Evolutionary conservation across 2,888 invertebrate species (phyloP), one percentile per base, ranked within the genome.

Genomic region (Drosophila meridionalis): DNA sequence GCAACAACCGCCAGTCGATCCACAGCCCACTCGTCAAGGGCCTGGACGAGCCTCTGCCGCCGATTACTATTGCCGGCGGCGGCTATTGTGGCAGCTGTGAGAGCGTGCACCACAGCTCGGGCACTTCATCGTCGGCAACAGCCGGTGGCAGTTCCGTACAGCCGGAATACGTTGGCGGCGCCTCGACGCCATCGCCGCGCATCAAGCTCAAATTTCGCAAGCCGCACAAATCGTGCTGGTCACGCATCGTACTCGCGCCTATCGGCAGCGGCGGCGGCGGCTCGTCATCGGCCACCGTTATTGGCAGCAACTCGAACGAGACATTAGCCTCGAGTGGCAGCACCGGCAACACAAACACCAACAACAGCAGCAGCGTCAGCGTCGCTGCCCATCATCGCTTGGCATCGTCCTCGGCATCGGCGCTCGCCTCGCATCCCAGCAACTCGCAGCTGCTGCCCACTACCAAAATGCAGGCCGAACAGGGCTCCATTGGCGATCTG

Each of bases 401-500:
- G 45, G 78, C 87, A 56, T 90, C 92, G n/a, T 83, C 90, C 4
- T 92, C 91, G 6, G 89, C 91, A 28, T 90, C 91, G 57, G 90
- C 92, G 26, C 79, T 91, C 38, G 89, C 89, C 64, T 82, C 91
- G 68, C 90, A 90, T 76, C 91, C 90, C 34, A 93, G 90, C 80
- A 93, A 91, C 78, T 91, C 93, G 61, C 93, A 93, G 72, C 92
- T 93, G 76, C 93, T 94, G 89, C 94, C 94, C 93, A 84, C 88
- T 77, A 79, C 47, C 84, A 97, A 94, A 94, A 97, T 98, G 97
- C 97, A 98, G 94, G 98, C 97, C 85, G 97, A 98, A 94, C 97
- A 97, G 92, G 97, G 98, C 86, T 96, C 97, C 93, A 97, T 98
- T 92, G 97, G 97, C 64, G 97, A 97, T 93, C 95, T 98, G 90